Evolutionary conservation across 2,888 invertebrate genomes (phyloP).

Genomic region (Stenurella melanura): DNA sequence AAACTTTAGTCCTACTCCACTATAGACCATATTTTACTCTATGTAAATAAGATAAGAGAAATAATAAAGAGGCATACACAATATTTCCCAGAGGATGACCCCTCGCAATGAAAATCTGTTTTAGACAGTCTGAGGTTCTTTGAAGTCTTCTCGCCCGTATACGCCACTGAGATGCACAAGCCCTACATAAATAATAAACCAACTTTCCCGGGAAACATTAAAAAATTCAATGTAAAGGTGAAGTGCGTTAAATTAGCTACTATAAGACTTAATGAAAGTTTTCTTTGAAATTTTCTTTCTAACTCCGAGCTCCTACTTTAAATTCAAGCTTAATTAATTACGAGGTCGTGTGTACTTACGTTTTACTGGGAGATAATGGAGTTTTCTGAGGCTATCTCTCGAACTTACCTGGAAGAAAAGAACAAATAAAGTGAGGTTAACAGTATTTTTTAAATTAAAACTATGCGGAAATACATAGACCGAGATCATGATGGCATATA

Average conservation of each 20-base stretch:
- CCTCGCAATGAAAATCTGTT: too few relatives aligned
- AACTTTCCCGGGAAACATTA: constrained; percentile 7
- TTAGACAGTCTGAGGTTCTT: too few relatives aligned
- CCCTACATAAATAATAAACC: constrained; percentile 18
- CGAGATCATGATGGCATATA: not conserved
- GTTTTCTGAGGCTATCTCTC: constrained; percentile 6
- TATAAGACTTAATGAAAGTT: constrained; percentile 27
- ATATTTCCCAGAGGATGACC: too few relatives aligned
- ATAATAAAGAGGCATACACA: too few relatives aligned
- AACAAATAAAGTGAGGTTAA: constrained; percentile 17
- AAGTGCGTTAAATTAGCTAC: constrained; percentile 20
- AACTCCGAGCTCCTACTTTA: constrained; percentile 1
- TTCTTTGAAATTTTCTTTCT: constrained; percentile 20
- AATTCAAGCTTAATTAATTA: constrained; percentile 29
- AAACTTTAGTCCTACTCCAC: too few relatives aligned
- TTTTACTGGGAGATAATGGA: constrained; percentile 22
- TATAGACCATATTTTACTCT: too few relatives aligned
- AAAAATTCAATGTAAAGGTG: constrained; percentile 23
- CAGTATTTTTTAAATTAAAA: constrained; percentile 3
- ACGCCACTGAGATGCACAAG: constrained; percentile 6
- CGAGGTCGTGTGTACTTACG: constrained; percentile 24
- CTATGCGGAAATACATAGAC: not conserved
- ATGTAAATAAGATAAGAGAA: too few relatives aligned
- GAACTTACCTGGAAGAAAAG: constrained; percentile 32
- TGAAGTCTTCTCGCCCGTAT: not conserved